Percentiles rank a stretch among this genome's conserved stretches.
Evolutionary conservation across 2,113 vertebrate species (phyloP).

Genomic region (Laterallus jamaicensis): DNA sequence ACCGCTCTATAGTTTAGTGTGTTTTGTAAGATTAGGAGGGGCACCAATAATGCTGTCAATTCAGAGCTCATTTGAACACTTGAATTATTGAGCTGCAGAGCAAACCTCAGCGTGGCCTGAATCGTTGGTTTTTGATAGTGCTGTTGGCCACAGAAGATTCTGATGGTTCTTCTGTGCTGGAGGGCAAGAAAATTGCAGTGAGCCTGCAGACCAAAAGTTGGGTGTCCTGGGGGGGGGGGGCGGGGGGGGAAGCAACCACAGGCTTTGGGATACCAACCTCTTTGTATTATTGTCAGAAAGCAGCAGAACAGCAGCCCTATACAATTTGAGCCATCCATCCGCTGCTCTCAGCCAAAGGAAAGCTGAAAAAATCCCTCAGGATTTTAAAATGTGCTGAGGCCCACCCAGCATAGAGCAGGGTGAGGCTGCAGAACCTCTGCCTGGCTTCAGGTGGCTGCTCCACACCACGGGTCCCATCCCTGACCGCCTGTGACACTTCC

Average conservation of each 20-base stretch:
- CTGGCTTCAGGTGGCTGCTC: background rate
- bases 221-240: background rate
- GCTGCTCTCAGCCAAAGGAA: background rate
- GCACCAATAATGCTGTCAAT: constrained; percentile 45
- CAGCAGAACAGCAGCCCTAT: background rate
- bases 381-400: background rate
- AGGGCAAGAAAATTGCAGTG: background rate
- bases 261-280: background rate
- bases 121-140: background rate
- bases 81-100: constrained; percentile 48
- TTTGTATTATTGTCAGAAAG: fast-evolving
- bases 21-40: constrained; percentile 41
- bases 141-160: background rate
- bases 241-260: background rate
- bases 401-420: too few species aligned
- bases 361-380: fast-evolving
- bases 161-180: background rate
- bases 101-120: constrained; percentile 36
- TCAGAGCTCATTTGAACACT: constrained; percentile 7
- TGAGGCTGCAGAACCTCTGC: background rate
- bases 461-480: background rate
- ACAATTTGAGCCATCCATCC: background rate
- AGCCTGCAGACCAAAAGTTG: background rate
- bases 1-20: constrained; percentile 24
- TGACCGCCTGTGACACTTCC: fast-evolving